phyloP scores from a whole-genome alignment of 2,113 vertebrate species.

The Brevimyrus niger region DNA sequence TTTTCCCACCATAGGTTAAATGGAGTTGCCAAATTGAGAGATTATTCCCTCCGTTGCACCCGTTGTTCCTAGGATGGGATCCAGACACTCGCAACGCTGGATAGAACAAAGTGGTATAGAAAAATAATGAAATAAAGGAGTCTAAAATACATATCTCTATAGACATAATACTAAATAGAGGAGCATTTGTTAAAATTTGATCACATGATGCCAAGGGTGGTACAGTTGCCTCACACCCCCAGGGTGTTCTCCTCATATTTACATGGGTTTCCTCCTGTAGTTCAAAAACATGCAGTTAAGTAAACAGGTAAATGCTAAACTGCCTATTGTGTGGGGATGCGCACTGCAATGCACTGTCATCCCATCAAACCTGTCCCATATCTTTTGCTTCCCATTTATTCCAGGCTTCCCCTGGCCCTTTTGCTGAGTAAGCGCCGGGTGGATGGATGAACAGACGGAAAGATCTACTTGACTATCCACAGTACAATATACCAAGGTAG shows the following conservation, averaged over 20 bases:
- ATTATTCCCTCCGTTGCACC: neutral
- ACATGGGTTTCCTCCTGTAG: neutral
- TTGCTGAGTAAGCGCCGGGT: neutral
- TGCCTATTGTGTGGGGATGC: neutral
- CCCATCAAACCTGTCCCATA: neutral
- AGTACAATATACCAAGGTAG: neutral
- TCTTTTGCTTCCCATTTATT: neutral
- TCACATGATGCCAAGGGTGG: neutral
- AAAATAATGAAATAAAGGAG: neutral
- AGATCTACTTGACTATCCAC: neutral
- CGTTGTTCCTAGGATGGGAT: neutral
- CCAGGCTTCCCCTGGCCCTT: neutral
- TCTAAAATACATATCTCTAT: neutral
- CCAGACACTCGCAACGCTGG: neutral
- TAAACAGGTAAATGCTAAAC: neutral
- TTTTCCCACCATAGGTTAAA: neutral
- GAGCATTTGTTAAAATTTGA: neutral
- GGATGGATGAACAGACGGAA: neutral
- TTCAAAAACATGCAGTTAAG: neutral
- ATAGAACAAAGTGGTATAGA: neutral
- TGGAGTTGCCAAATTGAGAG: too few relatives aligned
- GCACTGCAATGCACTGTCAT: neutral
- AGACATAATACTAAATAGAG: neutral
- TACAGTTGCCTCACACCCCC: neutral
- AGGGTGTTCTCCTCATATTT: neutral